A percentile compares a stretch with the other conserved stretches of the same genome.
These are phyloP conservation scores for Zygogramma bicolorata DNA, from an alignment of 2,888 invertebrate genomes.

Conservation along the genomic window DNA sequence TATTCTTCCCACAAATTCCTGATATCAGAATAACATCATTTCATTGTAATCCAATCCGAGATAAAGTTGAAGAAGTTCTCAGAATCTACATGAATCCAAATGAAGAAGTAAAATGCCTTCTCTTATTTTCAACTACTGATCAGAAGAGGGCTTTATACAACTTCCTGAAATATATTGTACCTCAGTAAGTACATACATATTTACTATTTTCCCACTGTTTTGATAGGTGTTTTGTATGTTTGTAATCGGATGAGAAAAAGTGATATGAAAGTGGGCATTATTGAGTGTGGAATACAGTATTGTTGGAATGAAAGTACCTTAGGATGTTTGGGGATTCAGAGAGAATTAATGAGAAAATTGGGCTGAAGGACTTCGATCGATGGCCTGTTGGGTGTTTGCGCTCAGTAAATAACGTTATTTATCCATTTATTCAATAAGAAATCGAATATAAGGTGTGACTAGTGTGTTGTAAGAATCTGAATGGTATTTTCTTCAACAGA, in stretches of 20 bases:
- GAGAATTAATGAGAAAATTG: too few relatives aligned
- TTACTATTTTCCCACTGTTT: background rate
- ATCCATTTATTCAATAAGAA: too few relatives aligned
- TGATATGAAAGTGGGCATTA: too few relatives aligned
- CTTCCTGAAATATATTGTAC: conserved; percentile 49
- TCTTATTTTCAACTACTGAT: conserved; percentile 53
- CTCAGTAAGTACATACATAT: conserved; percentile 46
- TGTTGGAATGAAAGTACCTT: too few relatives aligned
- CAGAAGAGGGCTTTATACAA: conserved; percentile 45
- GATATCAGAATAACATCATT: conserved; percentile 55
- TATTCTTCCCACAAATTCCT: conserved; percentile 58
- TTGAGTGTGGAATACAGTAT: too few relatives aligned
- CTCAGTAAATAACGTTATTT: too few relatives aligned
- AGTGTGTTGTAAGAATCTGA: too few relatives aligned
- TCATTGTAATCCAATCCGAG: conserved; percentile 47
- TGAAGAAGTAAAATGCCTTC: conserved; percentile 53
- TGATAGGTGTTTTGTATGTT: background rate
- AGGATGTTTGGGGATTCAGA: too few relatives aligned
- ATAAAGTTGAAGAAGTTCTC: background rate
- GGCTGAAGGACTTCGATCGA: too few relatives aligned
- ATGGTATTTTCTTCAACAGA: background rate
- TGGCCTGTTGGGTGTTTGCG: too few relatives aligned
- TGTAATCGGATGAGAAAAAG: too few relatives aligned
- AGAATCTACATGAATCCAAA: conserved; percentile 40
- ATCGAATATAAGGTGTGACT: too few relatives aligned